Percentiles rank a stretch among this genome's conserved stretches.
Conservation (phyloP, 92 coral and sea anemone species). For the Parazoanthus atlanticus region DNA sequence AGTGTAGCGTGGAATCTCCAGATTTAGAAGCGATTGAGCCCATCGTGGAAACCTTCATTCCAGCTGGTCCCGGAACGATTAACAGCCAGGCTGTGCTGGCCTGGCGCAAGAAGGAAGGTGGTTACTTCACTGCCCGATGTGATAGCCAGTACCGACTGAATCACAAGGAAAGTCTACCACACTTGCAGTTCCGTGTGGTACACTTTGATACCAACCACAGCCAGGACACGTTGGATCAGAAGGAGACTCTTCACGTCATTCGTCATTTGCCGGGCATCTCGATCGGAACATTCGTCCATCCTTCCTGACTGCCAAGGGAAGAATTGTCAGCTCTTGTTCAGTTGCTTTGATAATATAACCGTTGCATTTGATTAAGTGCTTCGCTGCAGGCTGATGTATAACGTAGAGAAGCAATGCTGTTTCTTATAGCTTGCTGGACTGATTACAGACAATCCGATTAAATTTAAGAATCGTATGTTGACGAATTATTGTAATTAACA, state of each 20-base stretch:
- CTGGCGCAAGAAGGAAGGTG: slow-evolving; percentile 28
- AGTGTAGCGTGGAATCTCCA: slow-evolving; percentile 31
- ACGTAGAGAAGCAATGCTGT: no score
- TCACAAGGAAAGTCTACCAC: slow-evolving; percentile 31
- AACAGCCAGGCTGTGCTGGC: slow-evolving; percentile 37
- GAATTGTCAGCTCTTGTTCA: background rate
- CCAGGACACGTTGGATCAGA: background rate
- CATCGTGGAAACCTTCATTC: slow-evolving; percentile 27
- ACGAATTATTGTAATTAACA: no score
- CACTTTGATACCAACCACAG: slow-evolving; percentile 22
- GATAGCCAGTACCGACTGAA: slow-evolving; percentile 45
- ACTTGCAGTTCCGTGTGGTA: slow-evolving; percentile 37
- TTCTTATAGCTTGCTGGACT: no score
- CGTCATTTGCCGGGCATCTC: slow-evolving; percentile 22
- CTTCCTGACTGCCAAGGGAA: background rate
- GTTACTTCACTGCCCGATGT: slow-evolving; percentile 37
- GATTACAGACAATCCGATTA: no score
- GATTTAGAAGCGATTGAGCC: slow-evolving; percentile 24
- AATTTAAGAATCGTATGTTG: no score
- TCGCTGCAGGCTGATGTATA: no score
- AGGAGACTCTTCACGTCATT: slow-evolving; percentile 12
- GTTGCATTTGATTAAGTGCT: background rate
- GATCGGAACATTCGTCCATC: background rate
- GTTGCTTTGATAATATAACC: no score
- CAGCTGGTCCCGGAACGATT: slow-evolving; percentile 40